Evolutionary conservation across 2,888 invertebrate genomes (phyloP).

Genomic region (Scaptodrosophila latifasciaeformis): DNA sequence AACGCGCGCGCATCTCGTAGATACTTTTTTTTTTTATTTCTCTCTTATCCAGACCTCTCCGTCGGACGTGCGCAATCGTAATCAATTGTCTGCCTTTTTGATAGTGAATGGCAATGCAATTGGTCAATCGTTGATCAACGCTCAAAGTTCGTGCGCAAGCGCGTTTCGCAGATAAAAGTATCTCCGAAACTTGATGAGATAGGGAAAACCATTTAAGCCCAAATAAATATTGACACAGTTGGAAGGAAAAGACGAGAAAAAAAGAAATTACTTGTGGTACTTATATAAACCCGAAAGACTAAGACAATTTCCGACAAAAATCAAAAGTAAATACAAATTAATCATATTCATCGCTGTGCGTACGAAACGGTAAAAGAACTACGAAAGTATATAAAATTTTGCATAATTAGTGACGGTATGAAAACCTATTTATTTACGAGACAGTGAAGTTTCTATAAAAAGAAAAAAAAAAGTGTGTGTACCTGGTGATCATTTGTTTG

Average conservation of each 20-base stretch:
- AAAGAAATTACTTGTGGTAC: neutral
- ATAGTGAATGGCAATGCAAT: no score
- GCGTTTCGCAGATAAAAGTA: slow-evolving; percentile 19
- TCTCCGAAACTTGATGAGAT: slow-evolving; percentile 1
- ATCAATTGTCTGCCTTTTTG: neutral
- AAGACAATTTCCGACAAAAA: neutral
- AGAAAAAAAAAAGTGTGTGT: no score
- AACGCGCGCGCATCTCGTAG: slow-evolving; percentile 19
- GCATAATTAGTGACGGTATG: neutral
- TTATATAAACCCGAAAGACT: neutral
- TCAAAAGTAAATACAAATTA: slow-evolving; percentile 2
- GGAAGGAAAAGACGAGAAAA: neutral
- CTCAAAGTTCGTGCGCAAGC: slow-evolving; percentile 17
- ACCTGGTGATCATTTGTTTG: no score
- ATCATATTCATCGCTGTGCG: neutral
- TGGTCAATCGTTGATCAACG: no score
- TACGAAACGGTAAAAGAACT: neutral
- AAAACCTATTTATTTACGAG: no score
- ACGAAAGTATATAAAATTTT: neutral
- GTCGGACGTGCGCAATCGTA: slow-evolving; percentile 10
- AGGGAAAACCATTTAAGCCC: neutral
- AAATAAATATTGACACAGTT: slow-evolving; percentile 4
- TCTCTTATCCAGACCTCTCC: no score
- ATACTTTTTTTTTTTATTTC: no score
- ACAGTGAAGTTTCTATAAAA: no score